Evolutionary conservation across 2,113 vertebrate genomes (phyloP).

Genomic region (Paralichthys olivaceus): DNA sequence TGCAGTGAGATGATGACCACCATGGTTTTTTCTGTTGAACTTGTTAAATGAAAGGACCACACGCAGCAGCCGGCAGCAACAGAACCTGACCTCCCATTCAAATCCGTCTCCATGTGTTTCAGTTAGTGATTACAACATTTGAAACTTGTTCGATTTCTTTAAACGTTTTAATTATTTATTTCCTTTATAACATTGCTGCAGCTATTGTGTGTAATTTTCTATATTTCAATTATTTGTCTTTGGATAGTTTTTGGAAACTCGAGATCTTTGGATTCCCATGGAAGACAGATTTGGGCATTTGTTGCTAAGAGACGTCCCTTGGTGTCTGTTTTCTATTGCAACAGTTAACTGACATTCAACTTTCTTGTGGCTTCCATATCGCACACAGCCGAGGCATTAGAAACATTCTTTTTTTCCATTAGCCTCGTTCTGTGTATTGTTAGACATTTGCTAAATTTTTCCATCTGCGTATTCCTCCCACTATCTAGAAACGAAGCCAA

Average conservation of each 20-base stretch:
- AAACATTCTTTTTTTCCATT: background rate
- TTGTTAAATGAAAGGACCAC: slow-evolving; percentile 73
- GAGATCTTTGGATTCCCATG: too few species aligned
- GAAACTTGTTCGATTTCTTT: slow-evolving; percentile 9
- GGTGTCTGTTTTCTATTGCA: background rate
- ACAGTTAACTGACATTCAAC: background rate
- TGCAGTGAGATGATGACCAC: slow-evolving; percentile 75
- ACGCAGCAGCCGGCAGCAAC: slow-evolving; percentile 52
- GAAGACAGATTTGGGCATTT: background rate
- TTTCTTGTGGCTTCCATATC: too few species aligned
- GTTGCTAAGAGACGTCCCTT: slow-evolving; percentile 3
- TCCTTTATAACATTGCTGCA: background rate
- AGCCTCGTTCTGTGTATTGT: too few species aligned
- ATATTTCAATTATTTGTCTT: background rate
- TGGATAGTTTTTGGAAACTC: too few species aligned
- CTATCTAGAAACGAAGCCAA: too few species aligned
- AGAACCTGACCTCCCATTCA: slow-evolving; percentile 37
- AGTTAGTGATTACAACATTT: slow-evolving; percentile 63
- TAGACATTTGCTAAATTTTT: background rate
- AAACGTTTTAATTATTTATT: slow-evolving; percentile 46
- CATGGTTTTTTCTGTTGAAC: slow-evolving; percentile 69
- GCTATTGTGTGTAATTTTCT: background rate
- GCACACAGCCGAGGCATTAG: background rate
- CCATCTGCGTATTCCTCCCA: too few species aligned
- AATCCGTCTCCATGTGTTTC: slow-evolving; percentile 47